Percentiles rank a stretch among this genome's conserved stretches.
Conservation (phyloP, 64 coral and sea anemone genomes). For the Trachythela sp. region DNA sequence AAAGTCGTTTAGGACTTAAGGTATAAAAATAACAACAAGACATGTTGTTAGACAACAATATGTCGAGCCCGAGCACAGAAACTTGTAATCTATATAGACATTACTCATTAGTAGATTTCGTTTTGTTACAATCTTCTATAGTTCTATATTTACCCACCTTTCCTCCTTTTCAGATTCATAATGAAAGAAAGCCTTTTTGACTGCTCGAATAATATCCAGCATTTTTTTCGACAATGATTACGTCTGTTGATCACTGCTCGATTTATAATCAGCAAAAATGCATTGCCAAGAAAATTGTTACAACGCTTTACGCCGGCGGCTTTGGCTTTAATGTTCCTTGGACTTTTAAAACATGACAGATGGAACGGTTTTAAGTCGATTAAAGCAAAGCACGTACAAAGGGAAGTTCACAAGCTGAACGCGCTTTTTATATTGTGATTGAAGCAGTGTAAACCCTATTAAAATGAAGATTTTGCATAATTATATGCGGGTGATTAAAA, state of each 20-base stretch:
- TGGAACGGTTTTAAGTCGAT: too few species aligned
- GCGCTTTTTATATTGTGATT: background rate
- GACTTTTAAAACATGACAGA: too few species aligned
- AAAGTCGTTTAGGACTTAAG: too few species aligned
- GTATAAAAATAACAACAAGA: too few species aligned
- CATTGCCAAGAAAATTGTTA: background rate
- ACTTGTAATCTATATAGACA: too few species aligned
- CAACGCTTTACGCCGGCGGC: background rate
- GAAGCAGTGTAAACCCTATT: background rate
- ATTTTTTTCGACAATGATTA: background rate
- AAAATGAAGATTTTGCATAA: background rate
- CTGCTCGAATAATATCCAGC: background rate
- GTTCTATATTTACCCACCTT: too few species aligned
- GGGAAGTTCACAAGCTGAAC: background rate
- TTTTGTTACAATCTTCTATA: too few species aligned
- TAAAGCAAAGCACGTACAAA: too few species aligned
- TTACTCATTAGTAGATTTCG: too few species aligned
- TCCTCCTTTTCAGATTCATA: background rate
- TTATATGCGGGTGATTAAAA: background rate
- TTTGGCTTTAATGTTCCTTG: too few species aligned
- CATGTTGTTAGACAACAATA: too few species aligned
- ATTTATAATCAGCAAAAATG: background rate
- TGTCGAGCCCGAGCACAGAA: too few species aligned
- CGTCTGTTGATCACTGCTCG: background rate
- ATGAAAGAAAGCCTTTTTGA: background rate